These are phyloP conservation scores for Dasyornis broadbenti DNA, from an alignment of 2,113 vertebrate species.

Conservation along the genomic window DNA sequence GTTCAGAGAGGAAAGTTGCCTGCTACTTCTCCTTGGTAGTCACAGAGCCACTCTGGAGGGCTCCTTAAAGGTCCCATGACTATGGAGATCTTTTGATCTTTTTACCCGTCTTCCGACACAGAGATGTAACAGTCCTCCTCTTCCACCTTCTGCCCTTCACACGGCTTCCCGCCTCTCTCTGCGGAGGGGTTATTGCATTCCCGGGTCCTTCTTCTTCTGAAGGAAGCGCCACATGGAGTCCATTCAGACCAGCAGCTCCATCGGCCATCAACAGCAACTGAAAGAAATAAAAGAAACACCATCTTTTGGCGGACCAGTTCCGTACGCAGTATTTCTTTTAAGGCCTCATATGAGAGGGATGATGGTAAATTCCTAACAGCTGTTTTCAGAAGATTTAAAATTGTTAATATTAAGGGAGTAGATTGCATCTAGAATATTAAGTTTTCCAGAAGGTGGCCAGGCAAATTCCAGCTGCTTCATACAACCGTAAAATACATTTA, in stretches of 20 bases:
- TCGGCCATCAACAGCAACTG: slow-evolving; percentile 82
- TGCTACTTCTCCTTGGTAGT: neutral
- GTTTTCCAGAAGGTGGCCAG: neutral
- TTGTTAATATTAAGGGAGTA: neutral
- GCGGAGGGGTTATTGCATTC: slow-evolving; percentile 82
- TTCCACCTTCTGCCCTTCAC: slow-evolving; percentile 65
- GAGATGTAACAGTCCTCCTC: slow-evolving; percentile 82
- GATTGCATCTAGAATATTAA: neutral
- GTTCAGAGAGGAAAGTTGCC: neutral
- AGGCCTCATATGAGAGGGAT: neutral
- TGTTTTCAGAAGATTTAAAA: neutral
- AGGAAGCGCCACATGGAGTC: slow-evolving; percentile 74
- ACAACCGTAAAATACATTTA: neutral
- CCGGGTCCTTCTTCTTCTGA: slow-evolving; percentile 76
- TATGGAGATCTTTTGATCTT: neutral
- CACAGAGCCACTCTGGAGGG: neutral
- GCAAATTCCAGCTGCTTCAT: neutral
- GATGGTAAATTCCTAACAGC: neutral
- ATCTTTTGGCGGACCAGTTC: neutral
- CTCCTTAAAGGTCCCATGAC: neutral
- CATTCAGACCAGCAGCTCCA: slow-evolving; percentile 92
- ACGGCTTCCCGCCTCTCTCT: slow-evolving; percentile 72
- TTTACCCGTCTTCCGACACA: slow-evolving; percentile 77
- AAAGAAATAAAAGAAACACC: neutral
- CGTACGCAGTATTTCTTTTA: neutral